Conservation (phyloP, 64 coral and sea anemone species). For the Montipora sp. region DNA sequence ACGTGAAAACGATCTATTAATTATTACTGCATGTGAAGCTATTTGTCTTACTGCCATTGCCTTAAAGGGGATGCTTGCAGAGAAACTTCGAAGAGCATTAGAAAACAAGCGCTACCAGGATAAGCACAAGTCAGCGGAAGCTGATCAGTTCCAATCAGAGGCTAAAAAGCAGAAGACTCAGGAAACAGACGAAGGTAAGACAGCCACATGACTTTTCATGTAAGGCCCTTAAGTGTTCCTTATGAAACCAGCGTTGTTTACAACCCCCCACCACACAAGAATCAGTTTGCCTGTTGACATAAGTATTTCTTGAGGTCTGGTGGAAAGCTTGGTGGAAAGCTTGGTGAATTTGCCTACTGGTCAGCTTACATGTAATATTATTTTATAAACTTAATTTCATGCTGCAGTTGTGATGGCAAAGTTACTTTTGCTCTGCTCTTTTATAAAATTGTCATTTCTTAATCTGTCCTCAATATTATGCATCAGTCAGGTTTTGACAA, state of each 20-base stretch:
- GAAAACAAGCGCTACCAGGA: neutral
- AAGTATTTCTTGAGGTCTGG: neutral
- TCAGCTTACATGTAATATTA: neutral
- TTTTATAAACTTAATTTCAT: neutral
- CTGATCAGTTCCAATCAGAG: neutral
- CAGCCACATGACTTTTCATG: too few species aligned
- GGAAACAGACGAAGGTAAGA: neutral
- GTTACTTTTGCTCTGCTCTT: slow-evolving; percentile 1
- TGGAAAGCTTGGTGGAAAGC: neutral
- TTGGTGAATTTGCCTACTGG: neutral
- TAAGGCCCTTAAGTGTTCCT: too few species aligned
- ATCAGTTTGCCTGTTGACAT: neutral
- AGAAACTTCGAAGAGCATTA: slow-evolving; percentile 16
- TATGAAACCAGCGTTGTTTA: too few species aligned
- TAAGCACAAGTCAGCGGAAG: too few species aligned
- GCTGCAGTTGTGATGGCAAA: neutral
- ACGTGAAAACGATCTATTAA: too few species aligned
- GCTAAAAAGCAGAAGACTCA: neutral
- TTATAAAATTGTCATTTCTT: neutral
- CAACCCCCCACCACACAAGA: too few species aligned
- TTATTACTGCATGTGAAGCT: too few species aligned
- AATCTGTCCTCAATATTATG: neutral
- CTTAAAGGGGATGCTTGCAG: neutral
- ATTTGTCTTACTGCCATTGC: neutral
- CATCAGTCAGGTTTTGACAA: neutral